A percentile compares a stretch with the other conserved stretches of the same genome.
phyloP scores from a whole-genome alignment of 2,888 invertebrate species.

The Arge pagana region DNA sequence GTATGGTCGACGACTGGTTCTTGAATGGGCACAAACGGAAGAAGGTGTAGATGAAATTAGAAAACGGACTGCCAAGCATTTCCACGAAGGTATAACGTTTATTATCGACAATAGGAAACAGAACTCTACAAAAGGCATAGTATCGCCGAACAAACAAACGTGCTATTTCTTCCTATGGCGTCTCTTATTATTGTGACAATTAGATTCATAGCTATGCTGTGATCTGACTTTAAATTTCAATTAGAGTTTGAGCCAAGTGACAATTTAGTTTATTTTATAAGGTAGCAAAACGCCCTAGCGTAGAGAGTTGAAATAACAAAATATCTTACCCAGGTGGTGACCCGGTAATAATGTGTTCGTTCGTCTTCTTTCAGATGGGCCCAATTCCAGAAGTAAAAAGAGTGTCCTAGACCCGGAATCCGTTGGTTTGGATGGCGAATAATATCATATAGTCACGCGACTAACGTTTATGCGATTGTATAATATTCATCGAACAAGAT shows the following conservation, averaged over 20 bases:
- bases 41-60: constrained; percentile 80
- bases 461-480: too few relatives aligned
- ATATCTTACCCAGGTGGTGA: not conserved
- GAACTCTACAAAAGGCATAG: too few relatives aligned
- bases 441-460: too few relatives aligned
- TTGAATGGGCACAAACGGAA: constrained; percentile 91
- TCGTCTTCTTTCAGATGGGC: constrained; percentile 34
- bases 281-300: too few relatives aligned
- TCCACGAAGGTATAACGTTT: constrained; percentile 58
- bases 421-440: constrained; percentile 41
- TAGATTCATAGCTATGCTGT: too few relatives aligned
- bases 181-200: too few relatives aligned
- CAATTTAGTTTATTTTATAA: not conserved
- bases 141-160: too few relatives aligned
- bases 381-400: constrained; percentile 42
- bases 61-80: constrained; percentile 81
- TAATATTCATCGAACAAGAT: too few relatives aligned
- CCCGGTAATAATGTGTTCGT: not conserved
- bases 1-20: constrained; percentile 90
- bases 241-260: too few relatives aligned
- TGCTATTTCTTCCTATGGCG: too few relatives aligned
- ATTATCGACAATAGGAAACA: too few relatives aligned
- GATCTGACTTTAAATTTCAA: too few relatives aligned
- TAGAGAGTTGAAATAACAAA: not conserved
- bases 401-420: constrained; percentile 43